Conservation (phyloP, 2,113 vertebrate genomes). For the Oncorhynchus tshawytscha region DNA sequence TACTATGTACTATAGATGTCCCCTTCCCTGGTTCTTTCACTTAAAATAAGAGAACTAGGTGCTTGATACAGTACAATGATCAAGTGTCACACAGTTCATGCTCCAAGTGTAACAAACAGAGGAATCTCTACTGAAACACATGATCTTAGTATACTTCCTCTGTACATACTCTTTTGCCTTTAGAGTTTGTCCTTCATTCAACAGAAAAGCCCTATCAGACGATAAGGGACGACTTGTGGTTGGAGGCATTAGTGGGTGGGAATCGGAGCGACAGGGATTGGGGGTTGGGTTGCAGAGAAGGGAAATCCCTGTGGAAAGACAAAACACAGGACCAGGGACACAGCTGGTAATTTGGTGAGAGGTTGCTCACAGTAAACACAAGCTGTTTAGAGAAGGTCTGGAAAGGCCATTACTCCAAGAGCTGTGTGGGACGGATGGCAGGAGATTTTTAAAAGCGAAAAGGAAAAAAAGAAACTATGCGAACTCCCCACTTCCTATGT, state of each 20-base stretch:
- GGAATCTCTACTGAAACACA: not conserved
- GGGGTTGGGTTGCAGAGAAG: conserved; percentile 27
- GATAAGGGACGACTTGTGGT: conserved; percentile 42
- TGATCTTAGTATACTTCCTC: not conserved
- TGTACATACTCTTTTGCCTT: conserved; percentile 23
- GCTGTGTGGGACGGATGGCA: conserved; percentile 60
- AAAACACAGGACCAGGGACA: conserved; percentile 65
- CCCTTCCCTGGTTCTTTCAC: conserved; percentile 26
- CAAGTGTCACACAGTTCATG: not conserved
- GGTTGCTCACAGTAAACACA: conserved; percentile 76
- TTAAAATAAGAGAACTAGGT: not conserved
- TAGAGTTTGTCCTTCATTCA: conserved; percentile 24
- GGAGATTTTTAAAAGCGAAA: conserved; percentile 35
- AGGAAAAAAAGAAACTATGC: conserved; percentile 31
- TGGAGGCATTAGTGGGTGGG: conserved; percentile 34
- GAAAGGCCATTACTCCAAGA: conserved; percentile 73
- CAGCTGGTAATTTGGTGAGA: conserved; percentile 79
- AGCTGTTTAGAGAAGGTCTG: conserved; percentile 68
- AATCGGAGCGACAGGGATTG: conserved; percentile 1
- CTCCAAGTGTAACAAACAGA: not conserved
- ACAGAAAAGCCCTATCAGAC: conserved; percentile 15
- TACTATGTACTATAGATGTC: conserved; percentile 10
- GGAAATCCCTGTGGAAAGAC: conserved; percentile 63
- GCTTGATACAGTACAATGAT: not conserved
- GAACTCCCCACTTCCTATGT: conserved; percentile 70